phyloP scores from a whole-genome alignment of 2,888 invertebrate species.

The Minunthozetes semirufus region DNA sequence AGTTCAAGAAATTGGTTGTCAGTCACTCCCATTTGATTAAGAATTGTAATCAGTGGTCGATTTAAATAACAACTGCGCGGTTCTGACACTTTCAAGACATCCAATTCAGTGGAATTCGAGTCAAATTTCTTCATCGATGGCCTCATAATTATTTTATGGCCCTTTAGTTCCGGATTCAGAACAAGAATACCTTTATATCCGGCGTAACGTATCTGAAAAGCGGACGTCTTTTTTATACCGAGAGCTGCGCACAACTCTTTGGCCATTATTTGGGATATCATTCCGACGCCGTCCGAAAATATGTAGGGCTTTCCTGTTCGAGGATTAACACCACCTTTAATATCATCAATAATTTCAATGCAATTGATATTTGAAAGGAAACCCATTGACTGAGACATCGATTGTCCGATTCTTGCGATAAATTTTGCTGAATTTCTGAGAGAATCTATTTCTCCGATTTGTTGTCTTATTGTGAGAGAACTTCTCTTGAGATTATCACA shows the following conservation, averaged over 20 bases:
- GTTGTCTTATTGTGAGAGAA: constrained; percentile 39
- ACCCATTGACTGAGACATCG: constrained; percentile 45
- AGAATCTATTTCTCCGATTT: constrained; percentile 41
- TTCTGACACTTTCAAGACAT: constrained; percentile 31
- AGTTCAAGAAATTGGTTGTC: constrained; percentile 37
- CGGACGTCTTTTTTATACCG: neutral
- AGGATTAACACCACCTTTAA: constrained; percentile 30
- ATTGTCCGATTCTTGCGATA: constrained; percentile 49
- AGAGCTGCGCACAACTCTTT: constrained; percentile 6
- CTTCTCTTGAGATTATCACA: constrained; percentile 38
- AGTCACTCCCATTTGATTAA: constrained; percentile 38
- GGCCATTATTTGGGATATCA: constrained; percentile 23
- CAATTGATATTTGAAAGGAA: constrained; percentile 12
- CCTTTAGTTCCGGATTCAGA: constrained; percentile 27
- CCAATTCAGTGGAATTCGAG: constrained; percentile 19
- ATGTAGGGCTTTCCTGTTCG: constrained; percentile 13
- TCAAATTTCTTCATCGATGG: constrained; percentile 35
- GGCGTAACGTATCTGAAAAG: constrained; percentile 32
- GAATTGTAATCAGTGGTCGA: constrained; percentile 40
- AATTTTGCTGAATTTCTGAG: constrained; percentile 45
- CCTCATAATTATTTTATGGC: constrained; percentile 21
- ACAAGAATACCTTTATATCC: constrained; percentile 35
- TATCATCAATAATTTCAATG: constrained; percentile 8
- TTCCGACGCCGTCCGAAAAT: constrained; percentile 36
- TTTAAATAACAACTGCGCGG: constrained; percentile 36